Percentiles rank a stretch among this genome's conserved stretches.
These are phyloP conservation scores for Ramphastos sulfuratus DNA, from an alignment of 2,113 vertebrate species.

Conservation along the genomic window DNA sequence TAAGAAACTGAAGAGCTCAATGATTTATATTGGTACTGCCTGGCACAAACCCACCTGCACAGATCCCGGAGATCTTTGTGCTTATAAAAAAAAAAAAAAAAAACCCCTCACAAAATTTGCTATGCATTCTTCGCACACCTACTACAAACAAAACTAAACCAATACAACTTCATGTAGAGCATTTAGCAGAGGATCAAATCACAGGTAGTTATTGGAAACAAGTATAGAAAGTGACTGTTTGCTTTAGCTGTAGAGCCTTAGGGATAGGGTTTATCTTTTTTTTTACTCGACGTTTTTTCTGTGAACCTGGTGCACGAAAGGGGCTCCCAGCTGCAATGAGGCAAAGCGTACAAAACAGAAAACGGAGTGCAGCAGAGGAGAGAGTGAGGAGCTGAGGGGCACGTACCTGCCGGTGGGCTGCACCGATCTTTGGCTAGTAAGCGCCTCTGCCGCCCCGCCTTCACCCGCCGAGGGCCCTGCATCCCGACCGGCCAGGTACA, in stretches of 20 bases:
- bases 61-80: not conserved
- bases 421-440: not conserved
- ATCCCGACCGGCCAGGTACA: not conserved
- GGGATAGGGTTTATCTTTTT: not conserved
- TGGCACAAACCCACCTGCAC: not conserved
- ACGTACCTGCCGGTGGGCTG: not conserved
- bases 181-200: not conserved
- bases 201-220: not conserved
- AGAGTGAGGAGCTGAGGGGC: not conserved
- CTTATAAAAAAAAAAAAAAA: not conserved
- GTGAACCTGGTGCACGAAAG: not conserved
- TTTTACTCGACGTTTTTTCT: not conserved
- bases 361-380: too few relatives aligned
- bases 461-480: not conserved
- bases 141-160: not conserved
- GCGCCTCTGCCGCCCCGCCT: not conserved
- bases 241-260: not conserved
- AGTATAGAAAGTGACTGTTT: rapidly evolving
- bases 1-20: not conserved
- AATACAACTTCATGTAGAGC: not conserved
- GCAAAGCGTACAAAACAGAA: not conserved
- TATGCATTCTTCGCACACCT: not conserved
- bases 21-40: not conserved
- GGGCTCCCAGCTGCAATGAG: not conserved
- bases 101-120: not conserved